phyloP scores from a whole-genome alignment of 2,113 vertebrate species.

The Toxostoma redivivum region DNA sequence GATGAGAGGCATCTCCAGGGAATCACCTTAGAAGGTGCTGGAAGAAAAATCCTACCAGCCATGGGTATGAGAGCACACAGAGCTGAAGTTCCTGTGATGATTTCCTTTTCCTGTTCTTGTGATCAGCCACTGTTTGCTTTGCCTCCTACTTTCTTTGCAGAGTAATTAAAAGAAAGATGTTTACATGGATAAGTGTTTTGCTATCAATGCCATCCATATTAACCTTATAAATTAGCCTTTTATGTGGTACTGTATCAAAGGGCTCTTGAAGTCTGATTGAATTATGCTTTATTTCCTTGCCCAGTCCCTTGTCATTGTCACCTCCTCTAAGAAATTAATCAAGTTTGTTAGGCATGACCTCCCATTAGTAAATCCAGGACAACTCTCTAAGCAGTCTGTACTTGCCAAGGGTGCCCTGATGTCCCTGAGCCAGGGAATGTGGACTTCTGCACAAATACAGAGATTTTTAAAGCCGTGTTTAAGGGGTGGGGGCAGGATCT shows the following conservation, averaged over 20 bases:
- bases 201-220: neutral
- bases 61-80: neutral
- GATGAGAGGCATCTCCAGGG: neutral
- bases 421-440: neutral
- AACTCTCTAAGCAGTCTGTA: neutral
- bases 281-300: conserved; percentile 46
- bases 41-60: neutral
- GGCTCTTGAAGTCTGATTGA: conserved; percentile 53
- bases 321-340: conserved; percentile 57
- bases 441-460: neutral
- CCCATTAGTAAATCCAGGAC: neutral
- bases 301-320: conserved; percentile 47
- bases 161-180: conserved; percentile 21
- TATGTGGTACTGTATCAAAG: conserved; percentile 59
- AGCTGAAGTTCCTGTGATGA: neutral
- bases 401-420: neutral
- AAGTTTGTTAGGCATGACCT: conserved; percentile 52
- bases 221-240: conserved; percentile 65
- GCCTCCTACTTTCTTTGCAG: neutral
- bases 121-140: neutral
- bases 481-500: neutral
- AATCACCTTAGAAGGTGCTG: neutral
- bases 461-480: neutral
- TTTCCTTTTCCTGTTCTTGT: neutral
- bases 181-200: conserved; percentile 44